phyloP scores from a whole-genome alignment of 2,888 invertebrate genomes.

The Microdon myrmicae region DNA sequence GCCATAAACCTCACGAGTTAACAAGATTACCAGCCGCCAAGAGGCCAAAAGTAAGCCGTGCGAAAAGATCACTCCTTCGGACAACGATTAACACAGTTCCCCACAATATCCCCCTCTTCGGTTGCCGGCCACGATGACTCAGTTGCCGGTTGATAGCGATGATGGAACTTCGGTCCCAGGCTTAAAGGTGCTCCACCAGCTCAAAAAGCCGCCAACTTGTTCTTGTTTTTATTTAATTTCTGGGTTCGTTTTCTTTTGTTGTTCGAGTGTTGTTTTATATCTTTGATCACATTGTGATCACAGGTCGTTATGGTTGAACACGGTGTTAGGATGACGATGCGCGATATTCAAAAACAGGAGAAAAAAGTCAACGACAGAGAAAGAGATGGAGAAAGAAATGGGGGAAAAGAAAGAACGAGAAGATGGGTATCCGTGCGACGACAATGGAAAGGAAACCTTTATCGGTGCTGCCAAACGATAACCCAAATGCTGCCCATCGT shows the following conservation, averaged over 20 bases:
- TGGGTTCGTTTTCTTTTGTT: slow-evolving; percentile 19
- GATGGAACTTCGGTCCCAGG: slow-evolving; percentile 4
- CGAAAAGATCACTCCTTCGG: slow-evolving; percentile 43
- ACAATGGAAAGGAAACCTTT: slow-evolving; percentile 49
- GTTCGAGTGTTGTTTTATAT: slow-evolving; percentile 9
- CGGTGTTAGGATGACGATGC: slow-evolving; percentile 47
- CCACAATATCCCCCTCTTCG: no score
- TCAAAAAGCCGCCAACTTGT: slow-evolving; percentile 37
- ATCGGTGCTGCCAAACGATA: slow-evolving; percentile 47
- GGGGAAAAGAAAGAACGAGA: no score
- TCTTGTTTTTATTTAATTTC: slow-evolving; percentile 49
- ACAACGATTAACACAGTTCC: slow-evolving; percentile 39
- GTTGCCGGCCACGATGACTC: no score
- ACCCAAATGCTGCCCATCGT: slow-evolving; percentile 24
- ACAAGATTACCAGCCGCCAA: slow-evolving; percentile 45
- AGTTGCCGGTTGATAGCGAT: no score
- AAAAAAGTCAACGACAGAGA: slow-evolving; percentile 6
- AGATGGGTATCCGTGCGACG: slow-evolving; percentile 17
- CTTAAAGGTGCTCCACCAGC: slow-evolving; percentile 7
- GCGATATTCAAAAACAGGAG: no score
- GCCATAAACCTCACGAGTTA: slow-evolving; percentile 33
- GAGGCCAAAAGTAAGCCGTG: slow-evolving; percentile 36
- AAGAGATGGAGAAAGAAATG: neutral
- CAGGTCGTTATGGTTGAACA: slow-evolving; percentile 37
- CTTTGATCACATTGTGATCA: slow-evolving; percentile 42